Base-by-base conservation (phyloP, 1,140 invertebrate genomes). In the Drosophila melanica region DNA sequence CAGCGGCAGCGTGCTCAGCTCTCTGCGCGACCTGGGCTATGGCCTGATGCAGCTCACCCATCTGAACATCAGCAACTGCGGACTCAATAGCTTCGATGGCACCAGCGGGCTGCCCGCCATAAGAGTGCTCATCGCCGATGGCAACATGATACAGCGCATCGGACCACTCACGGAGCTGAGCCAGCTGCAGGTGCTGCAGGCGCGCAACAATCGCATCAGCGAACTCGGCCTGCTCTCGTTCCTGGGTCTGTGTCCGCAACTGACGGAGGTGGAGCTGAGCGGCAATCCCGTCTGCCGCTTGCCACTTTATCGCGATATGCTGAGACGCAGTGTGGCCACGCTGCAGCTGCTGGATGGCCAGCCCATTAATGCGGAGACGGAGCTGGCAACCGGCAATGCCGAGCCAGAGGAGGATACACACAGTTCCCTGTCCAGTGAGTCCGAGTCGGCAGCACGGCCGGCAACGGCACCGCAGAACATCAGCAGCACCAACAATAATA, bases 11-110 rank as follows among this genome's bases (percentile, higher is more conserved):
- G 93, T 94, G 18, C 77, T 96, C 0, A 91, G 92, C 4, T 95
- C 94, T 1, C 82, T 96, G 12, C 91, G 95, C 35, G 95, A 95
- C 75, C 92, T 96, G 10, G 95, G 95, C n/a, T 95, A 93, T 71
- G 93, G 93, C 8, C 90, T 96, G 27, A 92, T 93, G 33, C 93
- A 94, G 79, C 86, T 94, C 3, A 92, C 94, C 91, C 92, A 94
- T 44, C 89, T 96, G 12, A 94, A 94, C 67, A 93, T 95, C n/a
- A 94, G 93, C 69, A 93, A 94, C 35, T 96, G 95, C 76, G 93
- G 94, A 0, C 81, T 96, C 14, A 93, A 92, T 9, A 94, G 92
- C 72, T 92, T 96, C 44, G 95, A 96, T 80, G 95, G 95, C 1
- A 93, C 94, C 9, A 94, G 93, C 90, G 95, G 94, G 0, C 75